phyloP scores from a whole-genome alignment of 2,888 invertebrate species.

The Abscondita cerata region DNA sequence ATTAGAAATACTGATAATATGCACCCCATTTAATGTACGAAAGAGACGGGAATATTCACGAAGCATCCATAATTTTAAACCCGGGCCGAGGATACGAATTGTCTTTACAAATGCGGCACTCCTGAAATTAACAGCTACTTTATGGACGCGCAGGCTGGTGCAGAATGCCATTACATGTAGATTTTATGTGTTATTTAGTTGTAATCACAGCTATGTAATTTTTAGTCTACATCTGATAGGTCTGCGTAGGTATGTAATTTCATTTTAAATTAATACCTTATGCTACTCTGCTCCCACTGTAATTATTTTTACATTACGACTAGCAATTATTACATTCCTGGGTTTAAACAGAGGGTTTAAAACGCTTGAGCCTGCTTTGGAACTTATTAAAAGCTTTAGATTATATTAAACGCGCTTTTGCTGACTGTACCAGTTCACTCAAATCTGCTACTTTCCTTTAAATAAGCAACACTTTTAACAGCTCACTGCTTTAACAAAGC shows the following conservation, averaged over 20 bases:
- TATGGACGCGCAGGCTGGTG: conserved; percentile 51
- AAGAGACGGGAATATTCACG: conserved; percentile 22
- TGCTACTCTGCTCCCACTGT: conserved; percentile 15
- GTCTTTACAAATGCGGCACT: conserved; percentile 40
- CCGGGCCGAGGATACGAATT: conserved; percentile 34
- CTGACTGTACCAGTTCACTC: conserved; percentile 9
- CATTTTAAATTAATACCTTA: conserved; percentile 29
- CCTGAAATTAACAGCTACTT: conserved; percentile 53
- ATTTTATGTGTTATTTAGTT: conserved; percentile 52
- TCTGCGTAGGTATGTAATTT: conserved; percentile 33
- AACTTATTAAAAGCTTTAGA: conserved; percentile 23
- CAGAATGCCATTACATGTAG: conserved; percentile 52
- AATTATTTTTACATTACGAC: conserved; percentile 26
- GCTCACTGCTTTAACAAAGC: conserved; percentile 1
- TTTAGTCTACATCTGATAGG: conserved; percentile 39
- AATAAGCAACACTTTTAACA: conserved; percentile 15
- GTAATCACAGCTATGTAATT: conserved; percentile 52
- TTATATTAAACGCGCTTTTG: conserved; percentile 17
- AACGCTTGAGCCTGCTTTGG: conserved; percentile 16
- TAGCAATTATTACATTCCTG: conserved; percentile 26
- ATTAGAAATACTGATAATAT: conserved; percentile 19
- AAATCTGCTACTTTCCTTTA: conserved; percentile 4
- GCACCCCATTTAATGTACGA: conserved; percentile 22
- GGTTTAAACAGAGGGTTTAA: conserved; percentile 19
- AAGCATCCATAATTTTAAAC: conserved; percentile 32